phyloP scores from a whole-genome alignment of 2,113 vertebrate species.

The Gymnocephalus cernua region DNA sequence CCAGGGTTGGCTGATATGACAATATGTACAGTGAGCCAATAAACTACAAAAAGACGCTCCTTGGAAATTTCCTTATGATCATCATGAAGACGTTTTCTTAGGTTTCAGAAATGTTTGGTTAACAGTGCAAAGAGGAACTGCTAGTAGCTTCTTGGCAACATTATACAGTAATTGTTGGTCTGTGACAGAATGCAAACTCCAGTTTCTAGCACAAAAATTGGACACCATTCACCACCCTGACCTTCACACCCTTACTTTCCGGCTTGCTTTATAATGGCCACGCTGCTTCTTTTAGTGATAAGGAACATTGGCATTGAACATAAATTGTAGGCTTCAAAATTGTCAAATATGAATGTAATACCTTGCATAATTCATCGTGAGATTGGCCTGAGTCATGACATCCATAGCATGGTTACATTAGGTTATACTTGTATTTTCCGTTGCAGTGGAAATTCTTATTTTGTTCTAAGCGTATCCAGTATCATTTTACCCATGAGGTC shows the following conservation, averaged over 20 bases:
- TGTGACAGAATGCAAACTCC: not conserved
- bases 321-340: too few relatives aligned
- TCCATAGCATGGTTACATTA: not conserved
- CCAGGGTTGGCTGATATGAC: too few relatives aligned
- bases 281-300: too few relatives aligned
- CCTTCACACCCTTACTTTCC: not conserved
- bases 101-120: not conserved
- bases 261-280: too few relatives aligned
- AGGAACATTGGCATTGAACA: not conserved
- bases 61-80: too few relatives aligned
- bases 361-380: not conserved
- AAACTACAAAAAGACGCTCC: too few relatives aligned
- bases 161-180: not conserved
- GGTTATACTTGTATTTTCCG: not conserved
- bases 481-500: conserved; percentile 5
- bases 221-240: not conserved
- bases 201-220: not conserved
- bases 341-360: too few relatives aligned
- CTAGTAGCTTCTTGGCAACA: not conserved
- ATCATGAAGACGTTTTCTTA: not conserved
- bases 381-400: not conserved
- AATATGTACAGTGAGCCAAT: too few relatives aligned
- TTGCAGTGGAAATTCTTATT: not conserved
- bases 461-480: not conserved
- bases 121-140: not conserved